Conservation (phyloP, 2,797 vertebrate species). For the Euthynnus affinis region DNA sequence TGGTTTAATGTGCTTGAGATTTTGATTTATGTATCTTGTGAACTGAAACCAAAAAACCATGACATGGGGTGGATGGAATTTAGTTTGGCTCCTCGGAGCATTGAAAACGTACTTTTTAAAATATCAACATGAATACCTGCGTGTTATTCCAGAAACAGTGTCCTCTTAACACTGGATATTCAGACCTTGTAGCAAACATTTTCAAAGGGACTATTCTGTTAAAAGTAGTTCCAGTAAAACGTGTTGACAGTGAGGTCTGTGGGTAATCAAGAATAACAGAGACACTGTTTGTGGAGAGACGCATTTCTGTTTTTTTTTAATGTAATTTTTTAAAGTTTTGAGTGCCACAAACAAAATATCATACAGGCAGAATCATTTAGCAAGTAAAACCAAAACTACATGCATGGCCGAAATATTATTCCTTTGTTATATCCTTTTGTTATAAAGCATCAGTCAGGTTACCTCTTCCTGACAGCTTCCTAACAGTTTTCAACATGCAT, state of each 20-base stretch:
- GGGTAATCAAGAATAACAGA: too few species aligned
- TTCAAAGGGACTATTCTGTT: background rate
- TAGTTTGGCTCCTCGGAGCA: background rate
- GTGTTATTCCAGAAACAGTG: too few species aligned
- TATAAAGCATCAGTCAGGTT: background rate
- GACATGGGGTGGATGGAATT: background rate
- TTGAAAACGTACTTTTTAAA: too few species aligned
- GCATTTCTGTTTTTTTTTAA: background rate
- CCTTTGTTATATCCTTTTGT: too few species aligned
- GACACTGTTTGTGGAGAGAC: background rate
- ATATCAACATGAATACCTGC: too few species aligned
- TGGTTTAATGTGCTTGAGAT: background rate
- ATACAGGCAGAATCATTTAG: too few species aligned
- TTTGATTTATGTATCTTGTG: background rate
- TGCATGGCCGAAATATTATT: background rate
- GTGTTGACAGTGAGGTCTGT: too few species aligned
- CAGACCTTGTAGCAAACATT: background rate
- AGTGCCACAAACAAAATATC: too few species aligned
- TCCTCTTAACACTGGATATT: background rate
- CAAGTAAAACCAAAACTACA: background rate
- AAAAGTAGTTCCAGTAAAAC: background rate
- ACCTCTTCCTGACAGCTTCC: background rate
- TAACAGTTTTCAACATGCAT: background rate
- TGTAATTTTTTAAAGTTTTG: too few species aligned
- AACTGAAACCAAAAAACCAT: background rate